Conservation (phyloP, 2,113 vertebrate genomes). For the Leptobrachium leishanense region DNA sequence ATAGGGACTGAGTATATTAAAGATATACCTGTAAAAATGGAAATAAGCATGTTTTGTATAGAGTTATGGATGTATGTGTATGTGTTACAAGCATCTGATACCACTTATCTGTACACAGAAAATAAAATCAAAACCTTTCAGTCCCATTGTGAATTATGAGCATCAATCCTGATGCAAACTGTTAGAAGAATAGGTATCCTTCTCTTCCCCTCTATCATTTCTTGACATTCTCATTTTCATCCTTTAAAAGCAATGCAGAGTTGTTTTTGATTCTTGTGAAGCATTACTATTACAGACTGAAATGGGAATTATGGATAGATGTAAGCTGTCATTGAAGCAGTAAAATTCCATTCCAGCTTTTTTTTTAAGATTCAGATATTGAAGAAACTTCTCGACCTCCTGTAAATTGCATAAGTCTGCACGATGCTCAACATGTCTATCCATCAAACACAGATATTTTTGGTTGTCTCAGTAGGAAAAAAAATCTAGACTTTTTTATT, state of each 20-base stretch:
- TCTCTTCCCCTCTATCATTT: slow-evolving; percentile 40
- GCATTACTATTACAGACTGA: slow-evolving; percentile 35
- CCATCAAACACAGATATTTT: neutral
- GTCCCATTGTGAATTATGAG: slow-evolving; percentile 26
- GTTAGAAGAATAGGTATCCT: slow-evolving; percentile 2
- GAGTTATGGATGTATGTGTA: too few relatives aligned
- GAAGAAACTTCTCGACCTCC: slow-evolving; percentile 24
- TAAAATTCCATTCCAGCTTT: slow-evolving; percentile 27
- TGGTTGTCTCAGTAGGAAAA: neutral
- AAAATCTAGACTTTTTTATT: neutral
- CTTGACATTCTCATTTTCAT: slow-evolving; percentile 47
- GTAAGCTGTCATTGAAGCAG: slow-evolving; percentile 29
- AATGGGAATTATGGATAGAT: slow-evolving; percentile 34
- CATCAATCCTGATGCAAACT: slow-evolving; percentile 25
- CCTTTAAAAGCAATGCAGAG: slow-evolving; percentile 39
- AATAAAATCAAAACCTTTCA: slow-evolving; percentile 28
- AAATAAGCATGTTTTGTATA: too few relatives aligned
- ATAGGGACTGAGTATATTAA: too few relatives aligned
- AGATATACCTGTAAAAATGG: too few relatives aligned
- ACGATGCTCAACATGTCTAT: neutral
- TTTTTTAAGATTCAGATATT: slow-evolving; percentile 21
- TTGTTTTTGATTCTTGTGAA: slow-evolving; percentile 36
- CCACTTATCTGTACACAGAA: neutral
- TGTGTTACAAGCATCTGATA: too few relatives aligned
- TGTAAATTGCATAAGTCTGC: neutral